These are phyloP conservation scores for Oryzaephilus surinamensis DNA, from an alignment of 1,140 invertebrate species.

Conservation along the genomic window DNA sequence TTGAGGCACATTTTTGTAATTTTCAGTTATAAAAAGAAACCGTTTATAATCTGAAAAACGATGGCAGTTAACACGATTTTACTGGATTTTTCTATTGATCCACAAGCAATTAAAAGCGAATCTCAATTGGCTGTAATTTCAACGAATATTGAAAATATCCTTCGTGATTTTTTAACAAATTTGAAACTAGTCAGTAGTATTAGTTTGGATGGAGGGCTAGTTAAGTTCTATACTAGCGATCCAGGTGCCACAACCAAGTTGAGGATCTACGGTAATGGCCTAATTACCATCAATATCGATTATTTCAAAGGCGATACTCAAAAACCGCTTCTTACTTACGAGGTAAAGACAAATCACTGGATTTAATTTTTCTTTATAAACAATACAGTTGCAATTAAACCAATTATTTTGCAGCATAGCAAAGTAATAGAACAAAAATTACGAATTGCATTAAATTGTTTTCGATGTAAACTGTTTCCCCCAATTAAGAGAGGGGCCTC, in stretches of 20 bases:
- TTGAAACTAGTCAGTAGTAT: conserved; percentile 46
- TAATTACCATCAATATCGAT: conserved; percentile 70
- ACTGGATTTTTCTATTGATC: conserved; percentile 67
- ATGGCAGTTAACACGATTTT: conserved; percentile 76
- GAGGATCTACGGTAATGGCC: conserved; percentile 58
- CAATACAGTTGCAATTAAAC: not conserved
- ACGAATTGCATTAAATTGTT: conserved; percentile 57
- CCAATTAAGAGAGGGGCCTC: conserved; percentile 69
- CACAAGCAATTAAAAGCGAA: conserved; percentile 51
- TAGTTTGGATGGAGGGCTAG: conserved; percentile 55
- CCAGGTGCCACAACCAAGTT: conserved; percentile 56
- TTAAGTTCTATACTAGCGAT: conserved; percentile 57
- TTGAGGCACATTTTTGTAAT: too few species aligned
- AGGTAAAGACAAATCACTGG: conserved; percentile 46
- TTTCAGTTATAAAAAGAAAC: too few species aligned
- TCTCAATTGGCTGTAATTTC: conserved; percentile 53
- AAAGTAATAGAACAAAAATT: conserved; percentile 63
- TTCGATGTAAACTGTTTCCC: conserved; percentile 69
- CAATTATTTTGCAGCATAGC: conserved; percentile 38
- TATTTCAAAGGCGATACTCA: conserved; percentile 65
- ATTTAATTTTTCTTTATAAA: not conserved
- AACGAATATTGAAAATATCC: conserved; percentile 51
- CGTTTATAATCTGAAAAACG: too few species aligned
- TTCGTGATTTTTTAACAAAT: conserved; percentile 56
- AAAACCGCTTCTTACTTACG: conserved; percentile 56